These are phyloP conservation scores for Sitophilus oryzae DNA, from an alignment of 1,140 invertebrate genomes.

Conservation along the genomic window DNA sequence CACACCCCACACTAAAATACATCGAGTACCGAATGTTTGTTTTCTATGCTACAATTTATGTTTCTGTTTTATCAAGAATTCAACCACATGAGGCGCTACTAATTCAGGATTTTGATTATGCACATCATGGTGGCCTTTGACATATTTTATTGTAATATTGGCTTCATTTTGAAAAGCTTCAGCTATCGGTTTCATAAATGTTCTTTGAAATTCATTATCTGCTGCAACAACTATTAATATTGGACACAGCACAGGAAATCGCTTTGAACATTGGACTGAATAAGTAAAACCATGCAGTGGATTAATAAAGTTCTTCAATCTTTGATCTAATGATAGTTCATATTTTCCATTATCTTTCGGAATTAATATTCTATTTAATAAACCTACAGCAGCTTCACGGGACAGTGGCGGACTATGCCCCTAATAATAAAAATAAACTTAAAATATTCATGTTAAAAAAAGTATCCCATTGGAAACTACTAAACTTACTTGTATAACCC, in stretches of 20 bases:
- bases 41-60: constrained; percentile 29
- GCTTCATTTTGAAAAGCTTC: constrained; percentile 28
- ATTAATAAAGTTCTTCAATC: constrained; percentile 29
- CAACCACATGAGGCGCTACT: constrained; percentile 44
- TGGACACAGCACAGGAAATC: constrained; percentile 32
- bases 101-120: constrained; percentile 55
- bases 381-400: constrained; percentile 44
- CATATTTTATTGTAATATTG: constrained; percentile 36
- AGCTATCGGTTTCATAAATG: constrained; percentile 7
- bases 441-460: neutral
- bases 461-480: neutral
- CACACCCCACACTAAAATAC: too few species aligned
- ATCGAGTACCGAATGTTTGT: too few species aligned
- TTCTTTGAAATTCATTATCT: neutral
- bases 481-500: constrained; percentile 31
- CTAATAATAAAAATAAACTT: constrained; percentile 6
- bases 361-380: constrained; percentile 48
- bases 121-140: constrained; percentile 59
- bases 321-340: constrained; percentile 34
- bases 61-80: constrained; percentile 42
- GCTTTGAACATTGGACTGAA: constrained; percentile 37
- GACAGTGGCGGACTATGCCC: constrained; percentile 21
- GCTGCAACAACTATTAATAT: constrained; percentile 39
- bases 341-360: constrained; percentile 40
- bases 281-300: constrained; percentile 24